phyloP scores from a whole-genome alignment of 1,140 invertebrate species.

The Eupeodes corollae region DNA sequence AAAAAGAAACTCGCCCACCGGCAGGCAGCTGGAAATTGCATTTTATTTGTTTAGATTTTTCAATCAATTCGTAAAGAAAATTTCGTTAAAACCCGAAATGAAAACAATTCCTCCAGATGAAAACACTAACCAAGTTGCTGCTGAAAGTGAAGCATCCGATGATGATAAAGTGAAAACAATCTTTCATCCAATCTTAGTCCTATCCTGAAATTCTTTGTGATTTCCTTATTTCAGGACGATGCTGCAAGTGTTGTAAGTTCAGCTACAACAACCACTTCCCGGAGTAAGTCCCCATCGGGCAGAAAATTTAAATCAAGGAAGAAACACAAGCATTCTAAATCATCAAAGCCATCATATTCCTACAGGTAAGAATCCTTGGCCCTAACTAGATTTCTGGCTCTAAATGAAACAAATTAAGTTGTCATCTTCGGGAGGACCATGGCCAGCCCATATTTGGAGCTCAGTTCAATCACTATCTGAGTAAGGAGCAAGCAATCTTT shows the following conservation, averaged over 20 bases:
- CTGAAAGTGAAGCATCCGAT: too few relatives aligned
- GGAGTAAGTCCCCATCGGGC: conserved; percentile 77
- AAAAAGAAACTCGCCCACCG: too few relatives aligned
- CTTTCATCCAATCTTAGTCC: too few relatives aligned
- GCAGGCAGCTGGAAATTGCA: too few relatives aligned
- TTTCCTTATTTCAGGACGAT: conserved; percentile 50
- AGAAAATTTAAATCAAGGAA: conserved; percentile 53
- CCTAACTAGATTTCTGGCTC: not conserved
- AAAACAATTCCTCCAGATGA: too few relatives aligned
- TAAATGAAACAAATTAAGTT: conserved; percentile 39
- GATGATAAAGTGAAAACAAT: too few relatives aligned
- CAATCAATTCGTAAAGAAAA: too few relatives aligned
- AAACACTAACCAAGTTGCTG: too few relatives aligned
- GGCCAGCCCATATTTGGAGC: conserved; percentile 86
- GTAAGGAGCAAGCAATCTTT: conserved; percentile 80
- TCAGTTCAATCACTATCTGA: conserved; percentile 83
- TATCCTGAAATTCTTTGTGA: not conserved
- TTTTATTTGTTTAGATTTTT: too few relatives aligned
- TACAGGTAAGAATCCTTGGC: conserved; percentile 47
- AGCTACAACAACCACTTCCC: conserved; percentile 70
- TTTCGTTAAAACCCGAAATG: too few relatives aligned
- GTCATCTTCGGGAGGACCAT: conserved; percentile 83
- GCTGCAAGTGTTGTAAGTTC: conserved; percentile 76
- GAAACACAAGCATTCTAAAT: conserved; percentile 50
- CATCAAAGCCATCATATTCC: conserved; percentile 65